Base-by-base conservation (phyloP, 2,888 invertebrate species). In the Amblyteles armatorius region DNA sequence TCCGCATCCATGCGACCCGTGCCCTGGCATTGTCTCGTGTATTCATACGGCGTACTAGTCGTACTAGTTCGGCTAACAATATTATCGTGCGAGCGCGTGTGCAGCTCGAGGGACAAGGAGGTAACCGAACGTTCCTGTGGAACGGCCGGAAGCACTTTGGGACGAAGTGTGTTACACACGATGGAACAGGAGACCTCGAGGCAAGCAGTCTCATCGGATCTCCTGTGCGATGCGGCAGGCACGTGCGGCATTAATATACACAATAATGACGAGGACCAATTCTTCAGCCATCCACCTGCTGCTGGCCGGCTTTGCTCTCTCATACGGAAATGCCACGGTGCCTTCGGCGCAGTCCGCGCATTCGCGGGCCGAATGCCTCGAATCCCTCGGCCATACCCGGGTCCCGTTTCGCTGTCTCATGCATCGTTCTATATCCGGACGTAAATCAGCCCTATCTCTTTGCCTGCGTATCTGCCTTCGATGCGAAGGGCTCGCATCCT, bases 311-410 rank as follows among this genome's bases (percentile, higher is more conserved):
- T 33, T 22, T 55, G 65, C 44, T 33, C 63, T 65, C 77, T 65
- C 63, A 77, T 82, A 82, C 67, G 82, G 65, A 82, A 72, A 82
- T 82, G 71, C 71, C 77, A 65, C 44, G 65, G 44, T 63, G 69
- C 65, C 65, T 65, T 44, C 22, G 65, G 65, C 65, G 52, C 67
- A 72, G 77, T 72, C 77, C 65, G 50, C 71, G 52, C 77, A 77
- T 77, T 77, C 78, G 57, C 73, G 72, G 57, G 48, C 48, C 73
- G 57, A 78, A 78, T 82, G 68, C 78, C 73, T 82, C 68, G 52
- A 82, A 82, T 73, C 78, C 68, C 68, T 68, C 50, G 55, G 65
- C 29, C 57, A 40, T 76, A 26, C n/a, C 52, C 36, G 33, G 11
- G 6, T 40, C 40, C 63, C 68, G 50, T 63, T 50, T 77, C 82